Conservation (phyloP, 2,113 vertebrate species). For the Perca schrenkii region DNA sequence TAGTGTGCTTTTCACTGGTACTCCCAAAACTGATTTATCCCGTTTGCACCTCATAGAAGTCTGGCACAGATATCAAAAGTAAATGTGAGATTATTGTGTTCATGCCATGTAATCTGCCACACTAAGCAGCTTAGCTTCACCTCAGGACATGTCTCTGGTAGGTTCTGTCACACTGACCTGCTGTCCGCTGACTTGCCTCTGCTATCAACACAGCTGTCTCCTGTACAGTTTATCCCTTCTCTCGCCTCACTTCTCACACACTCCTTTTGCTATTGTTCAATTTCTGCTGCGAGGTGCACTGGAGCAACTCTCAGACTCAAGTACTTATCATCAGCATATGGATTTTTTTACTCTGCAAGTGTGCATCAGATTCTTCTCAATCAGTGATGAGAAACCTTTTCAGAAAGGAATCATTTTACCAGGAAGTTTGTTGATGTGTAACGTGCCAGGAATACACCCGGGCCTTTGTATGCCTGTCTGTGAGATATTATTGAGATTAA, state of each 20-base stretch:
- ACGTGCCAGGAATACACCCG: conserved; percentile 12
- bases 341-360: conserved; percentile 39
- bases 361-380: conserved; percentile 25
- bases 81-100: conserved; percentile 54
- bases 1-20: conserved; percentile 18
- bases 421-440: conserved; percentile 5
- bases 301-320: conserved; percentile 34
- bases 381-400: conserved; percentile 38
- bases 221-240: conserved; percentile 30
- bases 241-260: conserved; percentile 27
- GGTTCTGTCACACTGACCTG: conserved; percentile 47
- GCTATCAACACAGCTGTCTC: conserved; percentile 59
- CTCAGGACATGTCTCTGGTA: conserved; percentile 48
- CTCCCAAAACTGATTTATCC: conserved; percentile 34
- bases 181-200: conserved; percentile 37
- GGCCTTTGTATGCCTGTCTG: not conserved
- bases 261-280: conserved; percentile 45
- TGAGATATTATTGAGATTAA: conserved; percentile 18
- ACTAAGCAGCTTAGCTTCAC: conserved; percentile 62
- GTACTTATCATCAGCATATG: conserved; percentile 32
- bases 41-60: conserved; percentile 34
- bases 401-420: conserved; percentile 23
- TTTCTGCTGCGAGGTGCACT: conserved; percentile 19
- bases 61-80: conserved; percentile 60
- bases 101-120: conserved; percentile 51